Evolutionary conservation across 1,140 invertebrate genomes (phyloP), one percentile per base, ranked within the genome.

Genomic region (Heliconius eleuchia): DNA sequence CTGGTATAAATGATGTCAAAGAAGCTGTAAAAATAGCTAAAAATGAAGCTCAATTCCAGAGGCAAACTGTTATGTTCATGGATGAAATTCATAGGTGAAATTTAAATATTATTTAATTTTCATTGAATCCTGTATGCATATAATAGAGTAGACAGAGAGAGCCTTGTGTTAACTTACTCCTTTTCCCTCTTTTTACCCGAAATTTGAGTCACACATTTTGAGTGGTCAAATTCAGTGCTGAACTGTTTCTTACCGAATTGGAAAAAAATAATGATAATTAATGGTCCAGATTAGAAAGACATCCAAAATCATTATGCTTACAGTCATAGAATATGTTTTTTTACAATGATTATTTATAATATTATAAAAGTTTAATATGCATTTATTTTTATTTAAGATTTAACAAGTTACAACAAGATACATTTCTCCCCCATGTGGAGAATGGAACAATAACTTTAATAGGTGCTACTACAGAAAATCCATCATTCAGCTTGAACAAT

Each of bases 391-490:
- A 77, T 91, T 89, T 66, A 71, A 94, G 97, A 52, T 98, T 98
- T 84, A 98, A 98, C 91, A 98, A 98, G 94, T 90, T 96, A 73
- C 97, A 98, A 84, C 96, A 97, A 94, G 98, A 98, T 89, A 96
- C 96, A 74, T 97, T 98, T 91, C 88, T 98, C 71, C 96, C 97
- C 18, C 96, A 97, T 91, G 96, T 98, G 37, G 98, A 98, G 92
- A 96, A 96, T 89, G 97, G 98, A 1, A 97, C 96, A 9, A 96
- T 98, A n/a, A 97, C 95, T 42, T 89, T 98, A 71, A 96, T 98
- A 78, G 98, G 98, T 55, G 98, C 98, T 1, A 98, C 98, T 2
- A 98, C 98, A 74, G 97, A 98, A 92, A 98, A 98, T 94, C 98
- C 98, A 66, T 98, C 97, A 1, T 98, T 98, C 89, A 96, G 96